Conservation (phyloP, 2,888 invertebrate genomes). For the Tetanocera ferruginea region DNA sequence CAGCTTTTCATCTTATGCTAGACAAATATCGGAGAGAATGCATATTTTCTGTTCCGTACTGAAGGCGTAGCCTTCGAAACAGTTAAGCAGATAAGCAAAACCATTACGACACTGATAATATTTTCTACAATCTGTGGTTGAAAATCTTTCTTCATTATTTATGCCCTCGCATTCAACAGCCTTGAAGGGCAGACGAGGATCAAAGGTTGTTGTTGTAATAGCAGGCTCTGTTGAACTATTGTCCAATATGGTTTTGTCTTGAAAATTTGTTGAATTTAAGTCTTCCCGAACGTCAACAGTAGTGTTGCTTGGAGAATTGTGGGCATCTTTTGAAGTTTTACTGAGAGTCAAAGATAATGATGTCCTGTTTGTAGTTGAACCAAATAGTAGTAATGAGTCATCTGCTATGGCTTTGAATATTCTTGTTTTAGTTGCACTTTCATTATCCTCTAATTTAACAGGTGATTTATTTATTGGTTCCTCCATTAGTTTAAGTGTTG, state of each 20-base stretch:
- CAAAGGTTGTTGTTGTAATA: constrained; percentile 29
- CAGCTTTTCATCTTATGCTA: no score
- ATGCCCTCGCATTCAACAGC: constrained; percentile 38
- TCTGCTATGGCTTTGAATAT: neutral
- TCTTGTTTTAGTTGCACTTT: neutral
- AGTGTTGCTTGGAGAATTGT: neutral
- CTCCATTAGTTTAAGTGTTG: neutral
- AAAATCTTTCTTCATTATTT: constrained; percentile 38
- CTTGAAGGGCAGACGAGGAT: constrained; percentile 44
- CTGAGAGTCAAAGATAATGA: no score
- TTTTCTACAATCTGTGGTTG: constrained; percentile 46
- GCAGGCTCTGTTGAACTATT: neutral
- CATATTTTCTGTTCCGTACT: neutral
- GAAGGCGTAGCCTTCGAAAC: constrained; percentile 42
- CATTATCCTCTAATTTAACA: neutral
- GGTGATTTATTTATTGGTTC: neutral
- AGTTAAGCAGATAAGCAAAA: constrained; percentile 47
- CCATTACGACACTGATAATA: constrained; percentile 52
- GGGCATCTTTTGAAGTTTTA: neutral
- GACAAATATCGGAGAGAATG: neutral
- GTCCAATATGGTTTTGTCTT: neutral
- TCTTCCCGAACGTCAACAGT: neutral
- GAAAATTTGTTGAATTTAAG: neutral
- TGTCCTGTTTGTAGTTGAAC: neutral
- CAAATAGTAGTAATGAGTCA: neutral